phyloP scores from a whole-genome alignment of 2,113 vertebrate genomes.

The Accipiter virgatus region DNA sequence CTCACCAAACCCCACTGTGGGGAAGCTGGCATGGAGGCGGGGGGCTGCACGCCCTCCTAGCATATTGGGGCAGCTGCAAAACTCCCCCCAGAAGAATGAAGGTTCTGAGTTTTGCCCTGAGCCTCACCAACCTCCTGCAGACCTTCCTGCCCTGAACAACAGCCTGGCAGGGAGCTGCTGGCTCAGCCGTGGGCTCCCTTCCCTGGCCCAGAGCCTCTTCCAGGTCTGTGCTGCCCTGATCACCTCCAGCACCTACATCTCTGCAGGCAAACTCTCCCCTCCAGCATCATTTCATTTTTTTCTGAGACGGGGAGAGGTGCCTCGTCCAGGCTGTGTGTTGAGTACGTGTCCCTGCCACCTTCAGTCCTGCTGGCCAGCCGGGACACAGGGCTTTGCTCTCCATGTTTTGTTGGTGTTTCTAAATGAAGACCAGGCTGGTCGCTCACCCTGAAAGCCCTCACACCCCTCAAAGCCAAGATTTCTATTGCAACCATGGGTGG shows the following conservation, averaged over 20 bases:
- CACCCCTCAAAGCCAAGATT: background rate
- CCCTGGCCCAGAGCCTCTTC: background rate
- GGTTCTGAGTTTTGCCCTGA: background rate
- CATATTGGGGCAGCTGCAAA: background rate
- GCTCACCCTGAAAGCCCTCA: background rate
- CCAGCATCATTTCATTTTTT: background rate
- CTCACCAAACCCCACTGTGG: accelerated
- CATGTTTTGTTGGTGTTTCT: background rate
- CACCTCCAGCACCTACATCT: background rate
- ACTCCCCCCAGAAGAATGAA: background rate
- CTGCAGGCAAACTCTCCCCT: background rate
- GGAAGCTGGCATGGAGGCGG: background rate
- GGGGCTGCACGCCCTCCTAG: background rate
- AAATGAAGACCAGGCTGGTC: background rate
- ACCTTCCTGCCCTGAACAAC: background rate
- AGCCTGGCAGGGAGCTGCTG: background rate
- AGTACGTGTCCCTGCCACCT: background rate
- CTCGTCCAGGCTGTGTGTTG: accelerated
- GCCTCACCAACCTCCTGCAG: background rate
- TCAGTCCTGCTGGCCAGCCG: accelerated
- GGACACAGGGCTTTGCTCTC: background rate
- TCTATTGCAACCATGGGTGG: accelerated
- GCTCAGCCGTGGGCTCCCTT: background rate
- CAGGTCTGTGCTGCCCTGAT: background rate
- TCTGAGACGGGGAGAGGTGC: background rate